Evolutionary conservation across 2,113 vertebrate genomes (phyloP), one percentile per base, ranked within the genome.

Genomic region (Rousettus leschenaultii): DNA sequence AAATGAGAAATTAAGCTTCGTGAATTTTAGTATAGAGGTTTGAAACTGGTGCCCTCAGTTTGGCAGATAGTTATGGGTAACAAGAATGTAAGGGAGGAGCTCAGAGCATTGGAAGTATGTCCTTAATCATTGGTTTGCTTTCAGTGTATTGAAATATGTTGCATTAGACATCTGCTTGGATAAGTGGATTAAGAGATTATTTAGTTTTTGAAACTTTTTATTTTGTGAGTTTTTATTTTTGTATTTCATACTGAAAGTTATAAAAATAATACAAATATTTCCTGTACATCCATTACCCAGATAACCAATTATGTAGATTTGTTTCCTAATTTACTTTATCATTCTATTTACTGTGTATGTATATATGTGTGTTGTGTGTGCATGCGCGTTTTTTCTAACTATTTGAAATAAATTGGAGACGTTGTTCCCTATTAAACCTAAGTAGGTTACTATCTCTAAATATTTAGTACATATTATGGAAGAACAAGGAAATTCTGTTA

Each of bases 1-100:
- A n/a, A 83, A 73, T 73, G n/a, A 43, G 43, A 87, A 89, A 66
- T 59, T 11, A 43, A 86, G n/a, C 51, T 71, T 88, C 19, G 68
- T 40, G 30, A 43, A 18, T 70, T 45, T 57, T 43, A 78, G 51
- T 40, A 21, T 19, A n/a, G 35, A 45, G 33, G 15, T 7, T 84
- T 92, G 65, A 86, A 61, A 80, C 28, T 26, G 5, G 2, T 53
- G 1, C 13, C 16, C 28, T 11, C 2, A 11, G 8, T 24, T 9
- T 21, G 43, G 14, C 21, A 70, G 26, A 7, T 65, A 51, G 8
- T 10, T 16, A 16, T 53, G 30, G 55, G 79, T 18, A 33, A 74
- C 24, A 59, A 22, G 55, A 68, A 0, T 2, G 0, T 66, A 71
- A 75, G 26, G 18, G 9, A 48, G 40, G 33, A 26, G 0, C 19